Evolutionary conservation across 2,113 vertebrate species (phyloP).

Genomic region (Colius striatus): DNA sequence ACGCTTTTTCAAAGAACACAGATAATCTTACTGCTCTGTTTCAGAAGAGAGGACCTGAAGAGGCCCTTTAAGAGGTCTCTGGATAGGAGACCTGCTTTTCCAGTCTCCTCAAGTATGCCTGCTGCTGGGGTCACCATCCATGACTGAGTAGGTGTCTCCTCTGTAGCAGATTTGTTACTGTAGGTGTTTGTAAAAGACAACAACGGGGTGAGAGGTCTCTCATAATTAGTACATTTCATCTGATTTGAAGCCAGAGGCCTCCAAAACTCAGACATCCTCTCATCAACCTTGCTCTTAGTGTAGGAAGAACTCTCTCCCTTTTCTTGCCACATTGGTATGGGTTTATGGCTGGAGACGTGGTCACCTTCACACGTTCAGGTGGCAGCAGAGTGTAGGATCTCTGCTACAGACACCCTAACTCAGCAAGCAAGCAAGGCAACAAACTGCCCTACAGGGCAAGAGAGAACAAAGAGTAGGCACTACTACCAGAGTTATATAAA

Average conservation of each 20-base stretch:
- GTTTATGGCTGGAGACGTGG: background rate
- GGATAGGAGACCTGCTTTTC: background rate
- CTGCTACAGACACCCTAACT: background rate
- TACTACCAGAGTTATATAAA: background rate
- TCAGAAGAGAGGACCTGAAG: background rate
- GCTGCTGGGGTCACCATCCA: background rate
- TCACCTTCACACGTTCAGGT: background rate
- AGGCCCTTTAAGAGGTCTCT: background rate
- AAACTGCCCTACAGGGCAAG: accelerated
- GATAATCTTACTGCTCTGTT: background rate
- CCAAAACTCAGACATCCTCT: background rate
- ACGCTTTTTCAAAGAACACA: background rate
- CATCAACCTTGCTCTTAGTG: background rate
- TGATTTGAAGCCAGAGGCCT: background rate
- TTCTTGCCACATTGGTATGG: background rate
- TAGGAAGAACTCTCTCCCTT: background rate
- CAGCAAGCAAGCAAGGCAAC: background rate
- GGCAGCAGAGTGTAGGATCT: background rate
- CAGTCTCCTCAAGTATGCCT: background rate
- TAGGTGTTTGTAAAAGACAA: background rate
- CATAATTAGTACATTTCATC: background rate
- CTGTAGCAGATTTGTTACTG: background rate
- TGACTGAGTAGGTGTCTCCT: background rate
- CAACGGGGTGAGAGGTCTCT: background rate
- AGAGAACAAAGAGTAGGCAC: background rate